A percentile compares a stretch with the other conserved stretches of the same genome.
phyloP scores from a whole-genome alignment of 1,140 invertebrate genomes.

The Hypsibius dujardini region DNA sequence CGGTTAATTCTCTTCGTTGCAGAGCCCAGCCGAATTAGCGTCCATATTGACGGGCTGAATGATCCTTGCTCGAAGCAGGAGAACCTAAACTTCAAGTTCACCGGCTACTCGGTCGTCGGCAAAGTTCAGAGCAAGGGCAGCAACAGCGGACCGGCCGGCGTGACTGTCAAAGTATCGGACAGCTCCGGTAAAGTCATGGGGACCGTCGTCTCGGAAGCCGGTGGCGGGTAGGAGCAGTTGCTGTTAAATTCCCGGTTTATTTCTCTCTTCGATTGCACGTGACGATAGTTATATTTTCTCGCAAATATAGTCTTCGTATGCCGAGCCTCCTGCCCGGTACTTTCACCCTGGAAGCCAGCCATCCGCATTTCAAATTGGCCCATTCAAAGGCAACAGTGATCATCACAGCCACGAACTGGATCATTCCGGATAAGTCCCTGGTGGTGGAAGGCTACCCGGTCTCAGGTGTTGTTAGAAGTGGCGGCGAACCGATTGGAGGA shows the following conservation, averaged over 20 bases:
- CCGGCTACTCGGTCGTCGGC: conserved; percentile 24
- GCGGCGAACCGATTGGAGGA: conserved; percentile 55
- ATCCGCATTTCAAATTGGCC: conserved; percentile 43
- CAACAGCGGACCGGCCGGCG: conserved; percentile 51
- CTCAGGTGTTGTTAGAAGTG: conserved; percentile 52
- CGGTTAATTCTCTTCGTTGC: conserved; percentile 20
- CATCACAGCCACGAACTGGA: conserved; percentile 59
- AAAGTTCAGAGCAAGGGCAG: conserved; percentile 46
- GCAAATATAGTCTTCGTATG: conserved; percentile 31
- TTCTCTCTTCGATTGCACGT: no score
- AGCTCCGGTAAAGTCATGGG: conserved; percentile 38
- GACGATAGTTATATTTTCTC: no score
- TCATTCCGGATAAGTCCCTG: conserved; percentile 39
- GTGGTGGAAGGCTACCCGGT: conserved; percentile 59
- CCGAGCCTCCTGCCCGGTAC: conserved; percentile 69
- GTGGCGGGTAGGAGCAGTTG: conserved; percentile 48
- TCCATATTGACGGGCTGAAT: conserved; percentile 62
- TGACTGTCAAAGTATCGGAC: conserved; percentile 50
- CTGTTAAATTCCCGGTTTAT: conserved; percentile 18
- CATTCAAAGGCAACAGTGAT: conserved; percentile 35
- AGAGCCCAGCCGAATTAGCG: conserved; percentile 58
- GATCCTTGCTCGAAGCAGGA: conserved; percentile 70
- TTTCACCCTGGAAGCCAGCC: conserved; percentile 58
- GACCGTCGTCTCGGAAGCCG: conserved; percentile 45
- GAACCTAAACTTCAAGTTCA: conserved; percentile 69